Evolutionary conservation across 1,140 invertebrate species (phyloP).

Genomic region (Drosophila setifemur): DNA sequence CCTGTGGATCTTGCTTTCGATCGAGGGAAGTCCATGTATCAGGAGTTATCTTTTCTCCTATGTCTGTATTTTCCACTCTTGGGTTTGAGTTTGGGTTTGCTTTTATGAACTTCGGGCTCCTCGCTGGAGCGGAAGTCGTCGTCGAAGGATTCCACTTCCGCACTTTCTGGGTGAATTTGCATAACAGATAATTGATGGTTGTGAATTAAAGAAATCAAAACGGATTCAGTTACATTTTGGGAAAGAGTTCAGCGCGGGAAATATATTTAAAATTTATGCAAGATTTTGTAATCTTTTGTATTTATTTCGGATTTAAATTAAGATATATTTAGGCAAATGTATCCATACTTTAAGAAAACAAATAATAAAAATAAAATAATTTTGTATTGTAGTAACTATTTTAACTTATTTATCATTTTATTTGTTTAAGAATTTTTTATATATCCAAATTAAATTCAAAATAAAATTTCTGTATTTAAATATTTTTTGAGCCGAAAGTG

Average conservation of each 20-base stretch:
- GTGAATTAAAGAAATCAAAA: background rate
- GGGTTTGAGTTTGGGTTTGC: conserved; percentile 69
- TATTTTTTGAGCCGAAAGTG: no score
- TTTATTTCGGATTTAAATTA: no score
- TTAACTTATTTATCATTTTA: no score
- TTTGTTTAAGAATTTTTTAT: no score
- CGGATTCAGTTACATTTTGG: conserved; percentile 4
- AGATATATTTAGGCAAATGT: background rate
- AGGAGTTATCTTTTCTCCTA: conserved; percentile 30
- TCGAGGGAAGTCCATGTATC: background rate
- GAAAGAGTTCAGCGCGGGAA: background rate
- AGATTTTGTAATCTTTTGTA: no score
- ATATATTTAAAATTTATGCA: background rate
- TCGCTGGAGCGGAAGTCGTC: conserved; percentile 55
- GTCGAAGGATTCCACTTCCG: conserved; percentile 54
- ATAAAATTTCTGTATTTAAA: no score
- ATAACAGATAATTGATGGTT: conserved; percentile 36
- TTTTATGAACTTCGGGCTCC: conserved; percentile 73
- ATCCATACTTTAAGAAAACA: no score
- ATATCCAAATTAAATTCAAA: no score
- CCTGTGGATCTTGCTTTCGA: conserved; percentile 58
- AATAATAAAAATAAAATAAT: no score
- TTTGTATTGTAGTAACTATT: no score
- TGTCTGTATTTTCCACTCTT: conserved; percentile 57
- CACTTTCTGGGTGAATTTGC: conserved; percentile 39